Conservation (phyloP, 2,797 vertebrate genomes). For the Hoplostethus atlanticus region DNA sequence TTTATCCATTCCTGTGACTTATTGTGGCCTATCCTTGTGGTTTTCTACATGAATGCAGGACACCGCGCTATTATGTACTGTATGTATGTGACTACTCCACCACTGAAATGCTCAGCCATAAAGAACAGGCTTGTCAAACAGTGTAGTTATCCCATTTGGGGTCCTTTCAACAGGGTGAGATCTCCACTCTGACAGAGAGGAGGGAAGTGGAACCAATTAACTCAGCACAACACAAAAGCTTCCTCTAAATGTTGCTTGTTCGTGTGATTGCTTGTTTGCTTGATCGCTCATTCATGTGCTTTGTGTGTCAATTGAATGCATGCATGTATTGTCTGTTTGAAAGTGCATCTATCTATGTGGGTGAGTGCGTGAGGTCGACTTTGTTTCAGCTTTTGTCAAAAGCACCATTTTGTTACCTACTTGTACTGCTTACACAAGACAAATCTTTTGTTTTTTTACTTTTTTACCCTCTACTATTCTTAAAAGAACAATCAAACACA, state of each 20-base stretch:
- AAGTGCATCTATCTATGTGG: not conserved
- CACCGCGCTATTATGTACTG: slow-evolving; percentile 8
- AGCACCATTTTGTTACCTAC: not conserved
- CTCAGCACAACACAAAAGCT: slow-evolving; percentile 39
- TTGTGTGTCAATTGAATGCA: not conserved
- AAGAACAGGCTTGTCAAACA: slow-evolving; percentile 39
- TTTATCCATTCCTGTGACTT: slow-evolving; percentile 26
- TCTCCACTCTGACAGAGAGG: slow-evolving; percentile 30
- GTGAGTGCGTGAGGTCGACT: slow-evolving; percentile 28
- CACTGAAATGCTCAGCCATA: slow-evolving; percentile 17
- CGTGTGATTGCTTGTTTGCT: slow-evolving; percentile 21
- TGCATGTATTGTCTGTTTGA: not conserved
- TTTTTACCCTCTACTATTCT: not conserved
- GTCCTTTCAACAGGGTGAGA: slow-evolving; percentile 37
- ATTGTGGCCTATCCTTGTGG: slow-evolving; percentile 29
- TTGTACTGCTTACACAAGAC: slow-evolving; percentile 16
- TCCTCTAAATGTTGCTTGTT: slow-evolving; percentile 23
- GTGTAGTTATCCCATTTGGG: slow-evolving; percentile 45
- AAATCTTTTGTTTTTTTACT: no score
- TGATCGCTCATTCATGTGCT: slow-evolving; percentile 2
- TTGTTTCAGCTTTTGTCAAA: slow-evolving; percentile 3
- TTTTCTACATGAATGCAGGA: slow-evolving; percentile 29
- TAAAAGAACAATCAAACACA: slow-evolving; percentile 34
- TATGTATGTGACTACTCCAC: slow-evolving; percentile 22
- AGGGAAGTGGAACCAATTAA: slow-evolving; percentile 47